Base-by-base conservation (phyloP, 2,888 invertebrate genomes). In the Amiota minor region DNA sequence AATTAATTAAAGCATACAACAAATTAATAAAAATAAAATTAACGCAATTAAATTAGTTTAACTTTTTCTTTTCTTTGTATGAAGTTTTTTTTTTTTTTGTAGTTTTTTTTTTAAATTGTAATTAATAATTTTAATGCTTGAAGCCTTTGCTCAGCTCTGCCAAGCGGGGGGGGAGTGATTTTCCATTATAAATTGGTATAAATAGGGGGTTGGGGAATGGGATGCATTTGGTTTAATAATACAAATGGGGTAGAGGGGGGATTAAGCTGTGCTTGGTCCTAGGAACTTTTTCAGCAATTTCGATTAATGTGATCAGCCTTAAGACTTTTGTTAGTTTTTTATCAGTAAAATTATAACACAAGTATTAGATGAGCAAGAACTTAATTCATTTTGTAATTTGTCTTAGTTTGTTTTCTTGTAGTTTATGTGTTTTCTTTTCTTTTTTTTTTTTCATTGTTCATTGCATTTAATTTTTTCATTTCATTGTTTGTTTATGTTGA, bases 401-500 rank as follows among this genome's bases (percentile, higher is more conserved):
- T 80, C 81, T 81, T 84, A 74, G 50, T 53, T 49, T 64, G 68
- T 70, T 70, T 74, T 79, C 75, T 77, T 79, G 78, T 77, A 75
- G 77, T 78, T 80, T 80, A 55, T 45, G 68, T 62, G 23, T 56
- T 74, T 70, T 68, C 62, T 65, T 72, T 61, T 55, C 74, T 65
- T 71, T 69, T 73, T 73, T 77, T 70, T 72, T 74, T 78, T 71
- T 78, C 61, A 64, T 75, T 72, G 71, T 71, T 77, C 72, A 75
- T 80, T 49, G 67, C 73, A 61, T 74, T 76, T 69, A 35, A 45
- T 76, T 69, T 10, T 45, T 70, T 77, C 75, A 70, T 73, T 59
- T 68, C 77, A 74, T 68, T 77, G 59, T 70, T 74, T 75, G 78
- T 74, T 87, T 84, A 82, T 88, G 88, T 89, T 88, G 87, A 83